Evolutionary conservation across 2,888 invertebrate genomes (phyloP).

Genomic region (Eulithis testata): DNA sequence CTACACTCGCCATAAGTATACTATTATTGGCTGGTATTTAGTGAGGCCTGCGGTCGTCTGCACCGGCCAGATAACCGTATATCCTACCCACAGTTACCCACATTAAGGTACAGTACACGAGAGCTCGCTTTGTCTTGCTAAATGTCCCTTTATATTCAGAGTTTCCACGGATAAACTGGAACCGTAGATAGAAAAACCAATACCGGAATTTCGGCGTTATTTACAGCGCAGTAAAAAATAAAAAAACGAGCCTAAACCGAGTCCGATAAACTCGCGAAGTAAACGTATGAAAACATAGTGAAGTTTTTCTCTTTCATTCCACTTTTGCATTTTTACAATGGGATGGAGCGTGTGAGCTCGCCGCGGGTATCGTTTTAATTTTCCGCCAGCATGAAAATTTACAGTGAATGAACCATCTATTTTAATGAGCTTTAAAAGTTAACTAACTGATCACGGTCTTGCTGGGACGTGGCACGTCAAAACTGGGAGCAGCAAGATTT

Average conservation of each 20-base stretch:
- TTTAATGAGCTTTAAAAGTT: constrained; percentile 84
- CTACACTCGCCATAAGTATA: constrained; percentile 62
- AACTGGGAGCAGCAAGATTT: constrained; percentile 37
- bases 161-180: constrained; percentile 38
- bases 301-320: constrained; percentile 65
- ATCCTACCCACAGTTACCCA: constrained; percentile 46
- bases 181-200: constrained; percentile 45
- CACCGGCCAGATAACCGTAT: constrained; percentile 66
- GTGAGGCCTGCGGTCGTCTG: constrained; percentile 72
- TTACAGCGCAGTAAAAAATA: constrained; percentile 38
- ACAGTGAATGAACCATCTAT: constrained; percentile 81
- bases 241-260: constrained; percentile 48
- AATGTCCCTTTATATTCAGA: constrained; percentile 30
- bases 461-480: constrained; percentile 44
- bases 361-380: constrained; percentile 82
- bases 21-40: constrained; percentile 72
- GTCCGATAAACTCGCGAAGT: constrained; percentile 65
- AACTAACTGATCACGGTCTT: constrained; percentile 76
- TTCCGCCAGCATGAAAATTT: constrained; percentile 79
- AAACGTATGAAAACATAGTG: constrained; percentile 65
- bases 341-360: constrained; percentile 48
- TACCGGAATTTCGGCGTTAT: constrained; percentile 36
- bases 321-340: constrained; percentile 69
- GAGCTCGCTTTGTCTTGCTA: constrained; percentile 56
- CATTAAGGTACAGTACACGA: constrained; percentile 55